Evolutionary conservation across 2,797 vertebrate genomes (phyloP).

Genomic region (Triplophysa bombifrons): DNA sequence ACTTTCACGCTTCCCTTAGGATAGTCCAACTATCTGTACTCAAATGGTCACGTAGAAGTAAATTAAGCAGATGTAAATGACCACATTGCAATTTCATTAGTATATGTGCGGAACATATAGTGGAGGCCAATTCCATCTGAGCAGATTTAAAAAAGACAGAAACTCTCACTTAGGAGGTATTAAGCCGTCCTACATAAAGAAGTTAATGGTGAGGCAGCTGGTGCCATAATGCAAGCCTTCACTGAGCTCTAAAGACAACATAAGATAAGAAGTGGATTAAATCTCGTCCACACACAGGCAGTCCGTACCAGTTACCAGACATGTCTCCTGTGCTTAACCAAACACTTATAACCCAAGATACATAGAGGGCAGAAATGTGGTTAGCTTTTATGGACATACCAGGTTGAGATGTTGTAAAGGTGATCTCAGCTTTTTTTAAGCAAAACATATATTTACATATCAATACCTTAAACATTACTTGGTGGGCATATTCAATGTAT

Average conservation of each 20-base stretch:
- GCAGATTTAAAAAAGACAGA: slow-evolving; percentile 32
- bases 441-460: not conserved
- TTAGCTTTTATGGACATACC: slow-evolving; percentile 26
- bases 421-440: not conserved
- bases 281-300: slow-evolving; percentile 37
- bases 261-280: slow-evolving; percentile 55
- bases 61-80: not conserved
- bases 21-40: slow-evolving; percentile 5
- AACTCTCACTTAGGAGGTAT: slow-evolving; percentile 49
- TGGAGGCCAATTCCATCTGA: not conserved
- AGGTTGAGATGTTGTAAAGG: slow-evolving; percentile 20
- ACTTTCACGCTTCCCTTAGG: not conserved
- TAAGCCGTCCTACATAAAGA: slow-evolving; percentile 37
- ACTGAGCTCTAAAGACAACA: slow-evolving; percentile 55
- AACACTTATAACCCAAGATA: slow-evolving; percentile 38
- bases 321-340: slow-evolving; percentile 48
- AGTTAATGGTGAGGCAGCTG: slow-evolving; percentile 41
- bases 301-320: slow-evolving; percentile 53
- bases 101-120: not conserved
- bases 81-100: not conserved
- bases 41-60: not conserved
- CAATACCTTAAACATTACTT: not conserved
- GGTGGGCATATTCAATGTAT: not conserved
- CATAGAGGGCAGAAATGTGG: slow-evolving; percentile 36
- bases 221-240: slow-evolving; percentile 38